Evolutionary conservation across 2,888 invertebrate genomes (phyloP).

Genomic region (Marasmarcha lunaedactyla): DNA sequence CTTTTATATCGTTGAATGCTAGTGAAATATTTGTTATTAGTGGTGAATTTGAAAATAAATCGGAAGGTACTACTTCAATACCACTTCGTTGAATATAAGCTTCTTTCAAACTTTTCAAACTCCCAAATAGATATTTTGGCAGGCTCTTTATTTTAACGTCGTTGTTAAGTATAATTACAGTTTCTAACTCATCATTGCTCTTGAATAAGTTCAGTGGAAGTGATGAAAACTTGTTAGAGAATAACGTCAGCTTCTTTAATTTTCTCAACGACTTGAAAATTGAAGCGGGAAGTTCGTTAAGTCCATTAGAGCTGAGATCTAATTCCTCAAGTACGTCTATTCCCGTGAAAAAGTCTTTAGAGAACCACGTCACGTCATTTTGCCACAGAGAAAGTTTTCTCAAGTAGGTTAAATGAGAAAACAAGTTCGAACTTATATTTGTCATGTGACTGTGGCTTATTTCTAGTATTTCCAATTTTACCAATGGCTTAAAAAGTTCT

Average conservation of each 20-base stretch:
- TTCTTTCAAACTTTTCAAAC: conserved; percentile 65
- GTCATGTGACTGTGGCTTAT: conserved; percentile 76
- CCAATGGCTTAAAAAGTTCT: conserved; percentile 66
- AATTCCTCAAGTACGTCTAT: conserved; percentile 73
- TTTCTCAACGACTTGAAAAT: conserved; percentile 73
- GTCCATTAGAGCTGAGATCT: conserved; percentile 76
- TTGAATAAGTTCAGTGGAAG: conserved; percentile 72
- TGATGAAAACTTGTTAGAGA: conserved; percentile 74
- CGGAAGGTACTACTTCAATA: conserved; percentile 67
- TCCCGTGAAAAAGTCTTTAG: conserved; percentile 73
- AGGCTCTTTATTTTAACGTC: conserved; percentile 68
- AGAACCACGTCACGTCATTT: conserved; percentile 75
- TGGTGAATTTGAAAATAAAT: conserved; percentile 72
- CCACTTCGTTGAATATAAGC: conserved; percentile 71
- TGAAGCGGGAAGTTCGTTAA: conserved; percentile 71
- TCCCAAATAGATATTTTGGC: conserved; percentile 71
- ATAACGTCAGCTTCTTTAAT: conserved; percentile 74
- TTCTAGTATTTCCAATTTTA: conserved; percentile 72
- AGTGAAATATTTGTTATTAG: conserved; percentile 72
- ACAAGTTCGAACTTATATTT: conserved; percentile 70
- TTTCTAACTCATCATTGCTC: conserved; percentile 62
- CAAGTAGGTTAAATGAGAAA: conserved; percentile 72
- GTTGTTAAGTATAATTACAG: conserved; percentile 69
- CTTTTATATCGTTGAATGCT: conserved; percentile 64
- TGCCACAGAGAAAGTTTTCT: conserved; percentile 75